Evolutionary conservation across 2,797 vertebrate genomes (phyloP).

Genomic region (Pelobates cultripes): DNA sequence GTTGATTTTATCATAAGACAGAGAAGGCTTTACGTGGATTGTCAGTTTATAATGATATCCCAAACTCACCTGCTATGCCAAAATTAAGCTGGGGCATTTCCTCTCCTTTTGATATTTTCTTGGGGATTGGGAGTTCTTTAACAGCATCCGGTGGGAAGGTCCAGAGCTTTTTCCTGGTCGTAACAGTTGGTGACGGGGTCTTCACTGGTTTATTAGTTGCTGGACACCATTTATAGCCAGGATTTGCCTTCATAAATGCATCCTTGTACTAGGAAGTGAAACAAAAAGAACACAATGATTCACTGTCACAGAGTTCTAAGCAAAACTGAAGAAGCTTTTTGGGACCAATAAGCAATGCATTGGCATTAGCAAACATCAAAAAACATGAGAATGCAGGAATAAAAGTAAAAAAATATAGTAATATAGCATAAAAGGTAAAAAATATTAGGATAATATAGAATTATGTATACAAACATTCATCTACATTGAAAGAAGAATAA

Average conservation of each 20-base stretch:
- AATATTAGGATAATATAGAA: no score
- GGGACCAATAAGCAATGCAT: neutral
- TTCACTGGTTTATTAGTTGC: conserved; percentile 96
- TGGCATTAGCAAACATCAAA: neutral
- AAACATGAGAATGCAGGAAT: no score
- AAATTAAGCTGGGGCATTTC: conserved; percentile 94
- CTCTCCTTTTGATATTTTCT: conserved; percentile 86
- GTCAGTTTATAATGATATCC: neutral
- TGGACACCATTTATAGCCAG: conserved; percentile 98
- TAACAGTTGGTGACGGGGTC: conserved; percentile 80
- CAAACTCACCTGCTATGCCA: conserved; percentile 90
- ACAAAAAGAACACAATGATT: conserved; percentile 17
- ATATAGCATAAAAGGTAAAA: no score
- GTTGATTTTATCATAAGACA: no score
- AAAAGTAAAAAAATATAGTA: no score
- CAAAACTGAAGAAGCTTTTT: neutral
- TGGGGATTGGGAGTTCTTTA: conserved; percentile 86
- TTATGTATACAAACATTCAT: no score
- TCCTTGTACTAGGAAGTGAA: conserved; percentile 89
- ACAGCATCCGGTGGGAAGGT: conserved; percentile 83
- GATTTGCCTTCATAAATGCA: conserved; percentile 98
- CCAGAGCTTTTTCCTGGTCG: conserved; percentile 91
- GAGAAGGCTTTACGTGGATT: no score
- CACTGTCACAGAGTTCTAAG: neutral
- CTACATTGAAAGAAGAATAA: no score